Evolutionary conservation across 2,797 vertebrate species (phyloP).

Genomic region (Tarsius wallacei): DNA sequence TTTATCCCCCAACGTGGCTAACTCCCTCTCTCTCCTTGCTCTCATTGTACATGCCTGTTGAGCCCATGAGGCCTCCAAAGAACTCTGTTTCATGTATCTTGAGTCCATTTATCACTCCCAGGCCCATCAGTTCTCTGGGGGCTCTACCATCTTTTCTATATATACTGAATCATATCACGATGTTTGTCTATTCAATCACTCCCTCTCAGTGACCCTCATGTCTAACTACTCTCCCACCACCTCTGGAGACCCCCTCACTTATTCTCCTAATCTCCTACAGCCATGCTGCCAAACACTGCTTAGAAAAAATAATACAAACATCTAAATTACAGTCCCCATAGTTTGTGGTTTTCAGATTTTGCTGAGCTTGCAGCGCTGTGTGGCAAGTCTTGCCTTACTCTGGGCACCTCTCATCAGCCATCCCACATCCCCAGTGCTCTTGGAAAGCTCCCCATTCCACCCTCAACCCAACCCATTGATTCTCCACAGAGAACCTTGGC

Average conservation of each 20-base stretch:
- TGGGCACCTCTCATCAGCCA: neutral
- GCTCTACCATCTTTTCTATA: neutral
- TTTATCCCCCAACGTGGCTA: neutral
- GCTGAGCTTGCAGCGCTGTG: neutral
- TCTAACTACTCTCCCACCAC: neutral
- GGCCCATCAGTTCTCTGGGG: neutral
- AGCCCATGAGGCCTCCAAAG: neutral
- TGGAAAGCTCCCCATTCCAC: neutral
- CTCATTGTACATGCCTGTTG: neutral
- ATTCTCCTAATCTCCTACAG: neutral
- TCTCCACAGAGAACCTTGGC: neutral
- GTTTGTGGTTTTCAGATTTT: neutral
- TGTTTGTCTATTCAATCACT: neutral
- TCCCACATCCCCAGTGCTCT: neutral
- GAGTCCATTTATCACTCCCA: neutral
- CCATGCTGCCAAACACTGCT: neutral
- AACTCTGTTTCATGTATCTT: neutral
- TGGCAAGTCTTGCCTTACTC: neutral
- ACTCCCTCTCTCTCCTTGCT: neutral
- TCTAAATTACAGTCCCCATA: neutral
- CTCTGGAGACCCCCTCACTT: neutral
- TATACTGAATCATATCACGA: neutral
- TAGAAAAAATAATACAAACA: neutral
- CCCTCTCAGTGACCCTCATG: neutral
- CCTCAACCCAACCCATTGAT: neutral